These are phyloP conservation scores for Delia radicum DNA, from an alignment of 1,140 invertebrate species.

Conservation along the genomic window DNA sequence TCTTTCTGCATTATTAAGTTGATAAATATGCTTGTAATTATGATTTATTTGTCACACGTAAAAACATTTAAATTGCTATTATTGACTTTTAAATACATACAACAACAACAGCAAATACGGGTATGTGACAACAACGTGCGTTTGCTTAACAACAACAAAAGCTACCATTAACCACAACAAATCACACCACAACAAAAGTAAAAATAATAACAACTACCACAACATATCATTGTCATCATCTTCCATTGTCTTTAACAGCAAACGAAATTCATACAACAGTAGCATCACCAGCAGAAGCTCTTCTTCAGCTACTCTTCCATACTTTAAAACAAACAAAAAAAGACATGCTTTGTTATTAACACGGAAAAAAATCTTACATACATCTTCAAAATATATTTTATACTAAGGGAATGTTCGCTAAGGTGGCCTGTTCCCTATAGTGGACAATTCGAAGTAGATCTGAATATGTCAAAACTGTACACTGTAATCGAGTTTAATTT, in stretches of 20 bases:
- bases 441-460: too few relatives aligned
- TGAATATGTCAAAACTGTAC: too few relatives aligned
- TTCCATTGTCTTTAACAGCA: neutral
- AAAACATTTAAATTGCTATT: neutral
- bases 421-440: too few relatives aligned
- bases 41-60: conserved; percentile 1
- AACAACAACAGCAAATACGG: too few relatives aligned
- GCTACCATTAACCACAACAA: neutral
- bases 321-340: neutral
- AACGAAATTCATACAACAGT: neutral
- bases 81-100: neutral
- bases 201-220: neutral
- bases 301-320: too few relatives aligned
- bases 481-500: too few relatives aligned
- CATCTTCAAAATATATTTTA: neutral
- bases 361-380: neutral
- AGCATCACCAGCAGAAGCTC: neutral
- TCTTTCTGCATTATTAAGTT: neutral
- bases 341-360: neutral
- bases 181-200: neutral
- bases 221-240: conserved; percentile 2
- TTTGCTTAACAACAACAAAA: neutral
- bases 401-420: too few relatives aligned
- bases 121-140: neutral
- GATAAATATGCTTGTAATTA: neutral